Evolutionary conservation across 1,140 invertebrate species (phyloP).

Genomic region (Galleria mellonella): DNA sequence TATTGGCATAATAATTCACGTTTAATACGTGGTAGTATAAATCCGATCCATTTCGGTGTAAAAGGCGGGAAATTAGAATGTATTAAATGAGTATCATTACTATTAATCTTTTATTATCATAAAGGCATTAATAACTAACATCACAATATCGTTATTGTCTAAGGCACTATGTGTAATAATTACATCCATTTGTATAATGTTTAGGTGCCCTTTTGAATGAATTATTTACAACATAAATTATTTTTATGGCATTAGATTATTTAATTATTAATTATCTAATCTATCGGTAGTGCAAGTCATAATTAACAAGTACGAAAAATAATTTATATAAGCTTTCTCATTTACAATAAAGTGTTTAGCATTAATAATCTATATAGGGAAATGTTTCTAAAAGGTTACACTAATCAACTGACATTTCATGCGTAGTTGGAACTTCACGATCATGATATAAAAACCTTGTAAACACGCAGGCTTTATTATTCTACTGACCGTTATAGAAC

Average conservation of each 20-base stretch:
- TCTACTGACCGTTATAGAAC: conserved; percentile 53
- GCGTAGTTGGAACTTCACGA: conserved; percentile 4
- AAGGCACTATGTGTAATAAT: conserved; percentile 44
- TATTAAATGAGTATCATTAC: neutral
- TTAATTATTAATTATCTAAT: conserved; percentile 7
- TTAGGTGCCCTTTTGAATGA: conserved; percentile 32
- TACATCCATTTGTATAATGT: conserved; percentile 31
- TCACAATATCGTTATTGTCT: conserved; percentile 45
- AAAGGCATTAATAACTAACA: conserved; percentile 37
- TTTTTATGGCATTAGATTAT: neutral
- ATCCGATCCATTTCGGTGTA: conserved; percentile 7
- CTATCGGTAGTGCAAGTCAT: neutral
- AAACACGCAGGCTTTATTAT: conserved; percentile 24
- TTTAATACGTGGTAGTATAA: too few species aligned
- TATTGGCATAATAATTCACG: too few species aligned
- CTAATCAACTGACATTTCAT: conserved; percentile 1
- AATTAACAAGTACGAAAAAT: neutral
- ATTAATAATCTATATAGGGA: neutral
- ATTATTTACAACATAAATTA: conserved; percentile 9
- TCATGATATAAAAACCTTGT: conserved; percentile 6
- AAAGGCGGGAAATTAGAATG: conserved; percentile 2
- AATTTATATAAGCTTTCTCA: neutral
- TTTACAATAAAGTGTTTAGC: too few species aligned
- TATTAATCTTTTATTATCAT: conserved; percentile 25
- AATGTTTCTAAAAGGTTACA: neutral